Base-by-base conservation (phyloP, 2,113 vertebrate genomes). In the Ornithorhynchus anatinus region DNA sequence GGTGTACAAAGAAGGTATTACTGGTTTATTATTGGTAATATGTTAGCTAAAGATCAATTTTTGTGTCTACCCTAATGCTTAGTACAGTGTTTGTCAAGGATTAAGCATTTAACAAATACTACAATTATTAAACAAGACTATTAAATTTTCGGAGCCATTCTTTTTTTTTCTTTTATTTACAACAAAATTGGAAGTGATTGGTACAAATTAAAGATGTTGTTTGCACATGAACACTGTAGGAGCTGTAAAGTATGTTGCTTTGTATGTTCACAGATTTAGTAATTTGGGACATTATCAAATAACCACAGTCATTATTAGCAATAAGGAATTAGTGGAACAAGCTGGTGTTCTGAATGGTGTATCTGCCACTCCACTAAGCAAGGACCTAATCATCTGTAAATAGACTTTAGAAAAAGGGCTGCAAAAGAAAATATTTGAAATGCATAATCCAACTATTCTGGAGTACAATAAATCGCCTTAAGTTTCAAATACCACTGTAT, bases 291-390 rank as follows among this genome's bases (percentile, higher is more conserved):
- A 35, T 33, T 62, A 75, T 8, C 38, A 36, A 20, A 19, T n/a
- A n/a, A n/a, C n/a, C n/a, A n/a, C n/a, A n/a, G n/a, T n/a, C n/a
- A n/a, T n/a, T n/a, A n/a, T 53, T 39, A 54, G 39, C 36, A 50
- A 59, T 11, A 39, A 53, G 69, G 39, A 27, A 72, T 50, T 59
- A 25, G 62, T 67, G 42, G 62, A 59, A 54, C 25, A 36, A 37
- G 38, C 22, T 56, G 35, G 3, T 53, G 58, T 60, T 79, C 50
- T 75, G 5, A 32, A 44, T 52, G 59, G 62, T 79, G 69, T 63
- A 65, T 86, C 69, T 72, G 82, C 64, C 71, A 54, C 43, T 74
- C 43, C 60, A 57, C 33, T 80, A 38, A 86, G 15, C 29, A 85
- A 76, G 42, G 64, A 86, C 81, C 70, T 56, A 85, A 38, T 35